A percentile compares a stretch with the other conserved stretches of the same genome.
Conservation (phyloP, 2,797 vertebrate species). For the Rhynchotus rufescens region DNA sequence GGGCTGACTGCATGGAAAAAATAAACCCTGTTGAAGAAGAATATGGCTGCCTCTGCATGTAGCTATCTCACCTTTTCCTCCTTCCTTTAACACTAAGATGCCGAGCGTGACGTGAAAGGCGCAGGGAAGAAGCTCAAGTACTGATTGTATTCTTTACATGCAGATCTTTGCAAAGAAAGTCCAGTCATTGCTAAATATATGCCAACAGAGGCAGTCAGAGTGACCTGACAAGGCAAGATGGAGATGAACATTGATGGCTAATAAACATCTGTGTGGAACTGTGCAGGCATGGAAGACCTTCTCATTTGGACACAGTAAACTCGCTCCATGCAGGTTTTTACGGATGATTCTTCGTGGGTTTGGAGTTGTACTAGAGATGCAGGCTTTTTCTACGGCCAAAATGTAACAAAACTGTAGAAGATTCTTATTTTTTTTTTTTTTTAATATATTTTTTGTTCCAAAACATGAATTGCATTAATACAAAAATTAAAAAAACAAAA, state of each 20-base stretch:
- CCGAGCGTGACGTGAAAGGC: constrained; percentile 80
- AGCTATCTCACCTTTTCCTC: constrained; percentile 81
- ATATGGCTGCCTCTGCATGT: constrained; percentile 87
- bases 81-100: constrained; percentile 83
- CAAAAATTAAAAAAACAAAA: constrained; percentile 65
- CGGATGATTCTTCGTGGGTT: constrained; percentile 81
- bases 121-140: constrained; percentile 85
- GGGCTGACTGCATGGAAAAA: constrained; percentile 83
- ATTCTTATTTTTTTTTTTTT: constrained; percentile 67
- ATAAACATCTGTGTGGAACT: constrained; percentile 85
- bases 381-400: constrained; percentile 86
- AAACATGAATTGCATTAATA: constrained; percentile 98
- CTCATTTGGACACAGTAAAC: constrained; percentile 84
- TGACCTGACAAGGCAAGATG: constrained; percentile 85
- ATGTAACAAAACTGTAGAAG: constrained; percentile 84
- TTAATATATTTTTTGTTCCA: constrained; percentile 79
- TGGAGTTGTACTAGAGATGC: constrained; percentile 83
- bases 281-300: constrained; percentile 82
- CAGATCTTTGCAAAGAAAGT: constrained; percentile 90
- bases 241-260: constrained; percentile 85
- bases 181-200: constrained; percentile 91
- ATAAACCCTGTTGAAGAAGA: constrained; percentile 80
- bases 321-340: constrained; percentile 84
- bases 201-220: constrained; percentile 89
- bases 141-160: constrained; percentile 91